Conservation (phyloP, 2,113 vertebrate genomes). For the Microtus ochrogaster region DNA sequence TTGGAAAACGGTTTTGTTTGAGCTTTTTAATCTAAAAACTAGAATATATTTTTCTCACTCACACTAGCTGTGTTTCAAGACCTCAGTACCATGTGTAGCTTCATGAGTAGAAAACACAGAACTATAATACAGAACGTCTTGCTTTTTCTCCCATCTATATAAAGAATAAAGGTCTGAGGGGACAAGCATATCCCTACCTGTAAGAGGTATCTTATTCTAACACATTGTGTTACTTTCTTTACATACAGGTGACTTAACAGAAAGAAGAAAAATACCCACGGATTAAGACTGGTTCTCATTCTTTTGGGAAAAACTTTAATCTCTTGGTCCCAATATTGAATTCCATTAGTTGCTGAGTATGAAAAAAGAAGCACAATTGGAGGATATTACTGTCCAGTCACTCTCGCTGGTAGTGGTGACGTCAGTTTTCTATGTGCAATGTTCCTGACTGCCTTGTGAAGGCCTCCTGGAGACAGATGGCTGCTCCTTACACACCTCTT, state of each 20-base stretch:
- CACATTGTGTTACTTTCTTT: slow-evolving; percentile 67
- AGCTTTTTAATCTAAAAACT: slow-evolving; percentile 27
- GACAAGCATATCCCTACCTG: neutral
- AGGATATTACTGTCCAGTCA: slow-evolving; percentile 50
- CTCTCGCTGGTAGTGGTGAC: slow-evolving; percentile 62
- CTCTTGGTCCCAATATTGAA: slow-evolving; percentile 69
- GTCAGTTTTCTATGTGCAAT: slow-evolving; percentile 69
- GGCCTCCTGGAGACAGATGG: slow-evolving; percentile 50
- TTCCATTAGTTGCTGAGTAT: slow-evolving; percentile 46
- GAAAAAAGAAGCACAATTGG: slow-evolving; percentile 64
- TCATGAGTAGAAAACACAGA: neutral
- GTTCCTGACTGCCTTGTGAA: slow-evolving; percentile 69
- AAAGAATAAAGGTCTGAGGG: neutral
- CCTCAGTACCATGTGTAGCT: neutral
- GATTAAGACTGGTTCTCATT: slow-evolving; percentile 81
- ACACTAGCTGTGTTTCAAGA: neutral
- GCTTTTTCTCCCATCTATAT: neutral
- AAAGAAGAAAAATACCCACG: slow-evolving; percentile 61
- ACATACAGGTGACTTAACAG: slow-evolving; percentile 82
- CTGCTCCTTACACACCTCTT: slow-evolving; percentile 73
- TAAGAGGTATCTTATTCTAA: slow-evolving; percentile 72
- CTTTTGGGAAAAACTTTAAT: slow-evolving; percentile 81
- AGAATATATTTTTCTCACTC: neutral
- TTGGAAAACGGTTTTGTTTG: slow-evolving; percentile 38
- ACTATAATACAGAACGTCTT: neutral